Evolutionary conservation across 2,888 invertebrate genomes (phyloP).

Genomic region (Lepidocyrtinus sp.): DNA sequence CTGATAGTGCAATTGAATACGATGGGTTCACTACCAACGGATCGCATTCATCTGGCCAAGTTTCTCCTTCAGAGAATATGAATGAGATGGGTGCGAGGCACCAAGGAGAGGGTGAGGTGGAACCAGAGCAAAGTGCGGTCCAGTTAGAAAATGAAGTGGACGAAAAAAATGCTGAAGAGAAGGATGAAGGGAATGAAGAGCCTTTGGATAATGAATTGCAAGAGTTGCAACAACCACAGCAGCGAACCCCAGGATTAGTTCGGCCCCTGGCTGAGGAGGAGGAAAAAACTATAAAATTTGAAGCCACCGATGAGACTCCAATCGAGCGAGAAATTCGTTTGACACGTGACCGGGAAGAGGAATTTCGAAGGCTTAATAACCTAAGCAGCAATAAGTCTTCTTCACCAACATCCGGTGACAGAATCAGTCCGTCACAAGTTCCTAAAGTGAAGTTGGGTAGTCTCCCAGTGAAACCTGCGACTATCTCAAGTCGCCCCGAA

Average conservation of each 20-base stretch:
- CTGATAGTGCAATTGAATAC: slow-evolving; percentile 62
- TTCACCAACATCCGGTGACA: not conserved
- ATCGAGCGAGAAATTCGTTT: slow-evolving; percentile 75
- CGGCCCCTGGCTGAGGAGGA: slow-evolving; percentile 63
- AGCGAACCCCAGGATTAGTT: slow-evolving; percentile 28
- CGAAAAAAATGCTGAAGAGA: too few relatives aligned
- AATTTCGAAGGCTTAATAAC: slow-evolving; percentile 71
- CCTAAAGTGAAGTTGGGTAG: not conserved
- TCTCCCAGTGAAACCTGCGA: slow-evolving; percentile 18
- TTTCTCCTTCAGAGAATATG: slow-evolving; percentile 55
- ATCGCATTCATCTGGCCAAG: slow-evolving; percentile 61
- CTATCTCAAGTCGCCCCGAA: slow-evolving; percentile 43
- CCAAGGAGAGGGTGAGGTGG: slow-evolving; percentile 3
- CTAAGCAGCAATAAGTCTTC: slow-evolving; percentile 34
- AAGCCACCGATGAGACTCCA: slow-evolving; percentile 73
- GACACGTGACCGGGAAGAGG: slow-evolving; percentile 74
- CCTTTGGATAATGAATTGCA: too few relatives aligned
- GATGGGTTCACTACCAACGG: slow-evolving; percentile 56
- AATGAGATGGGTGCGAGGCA: slow-evolving; percentile 38
- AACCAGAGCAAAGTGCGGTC: not conserved
- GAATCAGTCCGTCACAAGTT: not conserved
- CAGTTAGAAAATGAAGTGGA: not conserved
- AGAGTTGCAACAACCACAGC: not conserved
- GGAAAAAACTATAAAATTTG: slow-evolving; percentile 53
- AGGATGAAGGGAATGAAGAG: not conserved